These are phyloP conservation scores for Myiotriccus ornatus DNA, from an alignment of 2,797 vertebrate species.

Conservation along the genomic window DNA sequence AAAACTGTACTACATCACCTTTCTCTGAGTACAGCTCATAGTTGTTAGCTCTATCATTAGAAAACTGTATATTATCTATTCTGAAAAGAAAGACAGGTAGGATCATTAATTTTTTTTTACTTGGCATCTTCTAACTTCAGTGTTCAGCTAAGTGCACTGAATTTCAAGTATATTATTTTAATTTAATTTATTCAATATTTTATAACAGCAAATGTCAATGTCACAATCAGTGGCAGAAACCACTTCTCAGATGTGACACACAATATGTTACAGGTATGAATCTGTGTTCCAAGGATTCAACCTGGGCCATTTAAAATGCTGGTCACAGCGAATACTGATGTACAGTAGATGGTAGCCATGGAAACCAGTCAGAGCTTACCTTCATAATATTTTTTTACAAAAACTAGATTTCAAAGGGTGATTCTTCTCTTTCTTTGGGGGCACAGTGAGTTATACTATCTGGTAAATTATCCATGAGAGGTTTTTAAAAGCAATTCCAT, in stretches of 20 bases:
- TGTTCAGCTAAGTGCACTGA: neutral
- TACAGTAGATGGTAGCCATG: conserved; percentile 52
- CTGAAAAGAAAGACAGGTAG: neutral
- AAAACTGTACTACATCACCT: neutral
- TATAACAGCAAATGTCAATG: neutral
- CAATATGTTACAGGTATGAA: neutral
- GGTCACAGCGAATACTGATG: neutral
- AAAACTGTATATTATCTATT: neutral
- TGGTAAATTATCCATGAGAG: neutral
- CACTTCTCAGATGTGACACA: neutral
- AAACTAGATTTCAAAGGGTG: neutral
- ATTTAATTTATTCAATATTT: neutral
- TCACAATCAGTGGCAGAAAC: neutral
- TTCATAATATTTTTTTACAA: neutral
- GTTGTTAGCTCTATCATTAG: neutral
- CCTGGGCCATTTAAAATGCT: conserved; percentile 40
- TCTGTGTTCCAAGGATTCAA: neutral
- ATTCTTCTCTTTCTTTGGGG: neutral
- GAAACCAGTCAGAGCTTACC: conserved; percentile 32
- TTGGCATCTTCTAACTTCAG: neutral
- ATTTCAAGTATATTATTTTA: neutral
- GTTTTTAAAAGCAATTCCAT: neutral
- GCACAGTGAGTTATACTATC: neutral
- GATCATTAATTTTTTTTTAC: neutral
- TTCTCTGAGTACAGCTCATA: neutral